Percentiles rank a stretch among this genome's conserved stretches.
These are phyloP conservation scores for Rhagonycha fulva DNA, from an alignment of 2,888 invertebrate species.

Conservation along the genomic window DNA sequence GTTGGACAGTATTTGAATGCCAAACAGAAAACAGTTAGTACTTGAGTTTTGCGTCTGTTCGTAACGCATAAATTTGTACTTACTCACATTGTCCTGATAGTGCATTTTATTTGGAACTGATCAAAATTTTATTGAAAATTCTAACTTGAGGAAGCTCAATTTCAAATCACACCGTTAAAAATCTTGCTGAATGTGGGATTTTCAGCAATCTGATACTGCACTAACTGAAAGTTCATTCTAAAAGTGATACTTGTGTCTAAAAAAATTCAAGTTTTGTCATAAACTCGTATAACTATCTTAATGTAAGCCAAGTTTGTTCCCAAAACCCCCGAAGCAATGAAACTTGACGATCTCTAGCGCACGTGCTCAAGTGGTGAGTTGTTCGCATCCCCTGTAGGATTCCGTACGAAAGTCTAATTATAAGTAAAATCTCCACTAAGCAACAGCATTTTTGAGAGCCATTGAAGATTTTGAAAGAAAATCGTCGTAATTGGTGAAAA, in stretches of 20 bases:
- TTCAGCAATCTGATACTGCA: neutral
- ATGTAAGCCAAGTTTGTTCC: slow-evolving; percentile 24
- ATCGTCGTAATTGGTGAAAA: neutral
- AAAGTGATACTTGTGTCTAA: neutral
- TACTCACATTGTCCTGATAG: too few species aligned
- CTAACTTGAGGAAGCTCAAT: neutral
- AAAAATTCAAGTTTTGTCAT: slow-evolving; percentile 9
- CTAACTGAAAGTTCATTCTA: neutral
- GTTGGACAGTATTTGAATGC: too few species aligned
- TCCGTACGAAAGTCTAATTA: slow-evolving; percentile 23
- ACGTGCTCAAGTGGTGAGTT: slow-evolving; percentile 28
- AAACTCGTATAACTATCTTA: slow-evolving; percentile 10
- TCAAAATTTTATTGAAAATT: too few species aligned
- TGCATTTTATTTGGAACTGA: too few species aligned
- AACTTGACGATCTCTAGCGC: slow-evolving; percentile 15
- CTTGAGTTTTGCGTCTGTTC: too few species aligned
- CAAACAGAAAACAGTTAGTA: too few species aligned
- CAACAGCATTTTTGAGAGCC: slow-evolving; percentile 18
- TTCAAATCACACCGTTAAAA: neutral
- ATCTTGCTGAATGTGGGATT: neutral
- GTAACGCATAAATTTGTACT: too few species aligned
- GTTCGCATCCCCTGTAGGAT: slow-evolving; percentile 28
- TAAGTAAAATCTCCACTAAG: slow-evolving; percentile 9
- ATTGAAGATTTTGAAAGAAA: neutral
- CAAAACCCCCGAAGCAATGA: slow-evolving; percentile 1